Evolutionary conservation across 2,888 invertebrate genomes (phyloP).

Genomic region (Dilophus febrilis): DNA sequence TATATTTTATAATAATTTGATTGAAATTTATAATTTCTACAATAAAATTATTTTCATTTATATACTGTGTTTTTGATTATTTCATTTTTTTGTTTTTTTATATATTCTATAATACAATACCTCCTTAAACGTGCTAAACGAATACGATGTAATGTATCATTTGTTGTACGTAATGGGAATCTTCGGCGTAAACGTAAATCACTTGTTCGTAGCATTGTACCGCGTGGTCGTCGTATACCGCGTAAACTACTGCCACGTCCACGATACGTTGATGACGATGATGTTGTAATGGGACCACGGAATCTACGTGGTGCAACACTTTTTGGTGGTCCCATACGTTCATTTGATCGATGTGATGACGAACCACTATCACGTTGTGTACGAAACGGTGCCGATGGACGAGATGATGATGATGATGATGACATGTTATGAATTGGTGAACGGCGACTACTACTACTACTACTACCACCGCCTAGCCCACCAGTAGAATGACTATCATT

Average conservation of each 20-base stretch:
- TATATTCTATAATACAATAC: too few relatives aligned
- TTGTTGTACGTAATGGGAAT: conserved; percentile 25
- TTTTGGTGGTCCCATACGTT: conserved; percentile 29
- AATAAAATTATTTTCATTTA: too few relatives aligned
- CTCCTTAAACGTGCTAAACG: conserved; percentile 30
- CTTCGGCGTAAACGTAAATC: conserved; percentile 27
- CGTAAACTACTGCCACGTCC: conserved; percentile 14
- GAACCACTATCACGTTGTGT: conserved; percentile 5
- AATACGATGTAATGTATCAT: conserved; percentile 26
- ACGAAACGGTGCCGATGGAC: conserved; percentile 18
- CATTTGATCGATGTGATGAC: conserved; percentile 10
- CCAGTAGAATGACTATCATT: conserved; percentile 6
- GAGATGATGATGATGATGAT: conserved; percentile 18
- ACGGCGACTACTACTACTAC: conserved; percentile 15
- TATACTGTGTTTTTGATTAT: too few relatives aligned
- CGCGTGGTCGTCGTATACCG: conserved; percentile 18
- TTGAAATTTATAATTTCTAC: too few relatives aligned
- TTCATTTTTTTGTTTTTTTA: too few relatives aligned
- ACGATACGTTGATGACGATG: conserved; percentile 4
- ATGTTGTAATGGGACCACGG: conserved; percentile 14
- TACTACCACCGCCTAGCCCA: conserved; percentile 2
- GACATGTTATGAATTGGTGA: too few relatives aligned
- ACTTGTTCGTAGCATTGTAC: conserved; percentile 12
- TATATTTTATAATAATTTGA: too few relatives aligned
- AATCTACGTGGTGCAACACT: conserved; percentile 20